These are phyloP conservation scores for Orgyia antiqua DNA, from an alignment of 2,888 invertebrate genomes.

Conservation along the genomic window DNA sequence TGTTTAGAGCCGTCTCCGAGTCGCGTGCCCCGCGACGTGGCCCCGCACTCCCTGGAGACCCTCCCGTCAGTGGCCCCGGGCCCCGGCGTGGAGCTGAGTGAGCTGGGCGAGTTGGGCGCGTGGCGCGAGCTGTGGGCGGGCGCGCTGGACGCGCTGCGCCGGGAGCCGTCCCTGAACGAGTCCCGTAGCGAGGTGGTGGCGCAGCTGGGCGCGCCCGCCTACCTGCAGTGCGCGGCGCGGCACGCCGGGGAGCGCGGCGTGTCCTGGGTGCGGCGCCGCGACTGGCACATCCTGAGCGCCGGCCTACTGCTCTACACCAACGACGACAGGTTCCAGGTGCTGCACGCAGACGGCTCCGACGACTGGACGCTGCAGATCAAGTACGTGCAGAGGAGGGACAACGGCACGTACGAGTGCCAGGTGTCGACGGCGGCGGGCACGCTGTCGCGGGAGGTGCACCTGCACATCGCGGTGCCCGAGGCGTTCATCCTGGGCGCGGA, in stretches of 20 bases:
- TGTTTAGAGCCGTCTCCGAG: no score
- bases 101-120: slow-evolving; percentile 61
- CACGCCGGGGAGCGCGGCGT: slow-evolving; percentile 86
- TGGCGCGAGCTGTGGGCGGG: slow-evolving; percentile 82
- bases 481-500: slow-evolving; percentile 92
- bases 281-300: slow-evolving; percentile 95
- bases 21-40: slow-evolving; percentile 6
- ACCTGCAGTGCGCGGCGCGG: slow-evolving; percentile 88
- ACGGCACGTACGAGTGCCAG: slow-evolving; percentile 96
- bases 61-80: not conserved
- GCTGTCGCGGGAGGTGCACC: slow-evolving; percentile 91
- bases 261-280: slow-evolving; percentile 93
- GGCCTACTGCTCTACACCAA: slow-evolving; percentile 94
- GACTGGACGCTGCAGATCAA: slow-evolving; percentile 97
- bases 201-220: slow-evolving; percentile 87
- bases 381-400: slow-evolving; percentile 94
- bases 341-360: slow-evolving; percentile 93
- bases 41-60: not conserved
- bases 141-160: slow-evolving; percentile 59
- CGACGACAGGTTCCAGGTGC: slow-evolving; percentile 89
- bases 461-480: slow-evolving; percentile 92
- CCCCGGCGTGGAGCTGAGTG: slow-evolving; percentile 23
- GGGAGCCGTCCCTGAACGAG: slow-evolving; percentile 81
- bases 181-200: slow-evolving; percentile 86
- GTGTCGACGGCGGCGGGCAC: slow-evolving; percentile 90